Conservation (phyloP, 2,888 invertebrate species). For the Scaptomyza reducta region DNA sequence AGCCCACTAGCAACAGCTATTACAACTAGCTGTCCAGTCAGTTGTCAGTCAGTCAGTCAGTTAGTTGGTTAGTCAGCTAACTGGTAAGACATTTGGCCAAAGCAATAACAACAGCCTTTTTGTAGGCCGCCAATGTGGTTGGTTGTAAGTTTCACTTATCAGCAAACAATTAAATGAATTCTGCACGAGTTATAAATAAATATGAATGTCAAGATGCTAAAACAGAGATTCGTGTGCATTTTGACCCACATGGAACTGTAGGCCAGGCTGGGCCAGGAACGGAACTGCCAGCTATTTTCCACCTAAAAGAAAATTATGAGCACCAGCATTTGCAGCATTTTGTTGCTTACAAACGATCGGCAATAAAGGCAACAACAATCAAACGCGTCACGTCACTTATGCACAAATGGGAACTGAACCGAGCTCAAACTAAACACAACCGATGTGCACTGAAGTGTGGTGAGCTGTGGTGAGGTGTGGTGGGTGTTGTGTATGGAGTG, state of each 20-base stretch:
- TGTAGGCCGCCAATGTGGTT: slow-evolving; percentile 24
- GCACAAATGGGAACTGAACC: slow-evolving; percentile 54
- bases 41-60: slow-evolving; percentile 50
- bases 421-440: slow-evolving; percentile 18
- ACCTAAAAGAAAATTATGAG: slow-evolving; percentile 75
- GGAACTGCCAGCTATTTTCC: slow-evolving; percentile 75
- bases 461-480: slow-evolving; percentile 16
- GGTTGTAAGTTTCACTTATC: slow-evolving; percentile 66
- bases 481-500: slow-evolving; percentile 15
- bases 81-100: slow-evolving; percentile 13
- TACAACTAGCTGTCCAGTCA: slow-evolving; percentile 36
- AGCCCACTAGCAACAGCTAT: slow-evolving; percentile 14
- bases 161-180: slow-evolving; percentile 66
- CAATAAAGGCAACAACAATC: slow-evolving; percentile 46
- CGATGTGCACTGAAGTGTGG: slow-evolving; percentile 22
- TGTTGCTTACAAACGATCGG: slow-evolving; percentile 34
- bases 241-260: slow-evolving; percentile 70
- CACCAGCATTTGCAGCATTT: slow-evolving; percentile 76
- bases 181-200: slow-evolving; percentile 71
- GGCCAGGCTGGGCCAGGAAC: slow-evolving; percentile 10
- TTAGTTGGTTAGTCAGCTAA: slow-evolving; percentile 9
- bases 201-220: slow-evolving; percentile 70
- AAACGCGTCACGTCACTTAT: slow-evolving; percentile 50
- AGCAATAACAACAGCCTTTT: slow-evolving; percentile 7
- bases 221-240: slow-evolving; percentile 59